Evolutionary conservation across 2,888 invertebrate species (phyloP).

Genomic region (Heteromurus nitidus): DNA sequence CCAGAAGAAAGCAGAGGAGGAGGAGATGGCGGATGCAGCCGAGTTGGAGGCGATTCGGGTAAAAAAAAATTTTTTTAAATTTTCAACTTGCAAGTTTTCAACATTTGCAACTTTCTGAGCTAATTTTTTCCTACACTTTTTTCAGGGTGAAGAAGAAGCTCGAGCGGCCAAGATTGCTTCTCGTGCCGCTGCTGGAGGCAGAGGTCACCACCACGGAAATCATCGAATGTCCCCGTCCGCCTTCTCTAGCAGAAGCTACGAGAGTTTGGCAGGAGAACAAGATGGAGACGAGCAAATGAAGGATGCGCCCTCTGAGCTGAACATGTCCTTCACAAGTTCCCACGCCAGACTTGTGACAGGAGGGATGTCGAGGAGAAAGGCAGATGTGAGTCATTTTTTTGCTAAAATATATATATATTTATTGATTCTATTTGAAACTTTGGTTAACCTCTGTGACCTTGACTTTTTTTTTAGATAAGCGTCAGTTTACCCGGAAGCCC

Average conservation of each 20-base stretch:
- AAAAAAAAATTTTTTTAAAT: too few species aligned
- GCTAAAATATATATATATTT: neutral
- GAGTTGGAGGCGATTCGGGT: conserved; percentile 88
- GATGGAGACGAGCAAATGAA: neutral
- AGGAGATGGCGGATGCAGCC: conserved; percentile 85
- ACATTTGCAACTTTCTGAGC: too few species aligned
- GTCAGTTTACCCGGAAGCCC: conserved; percentile 97
- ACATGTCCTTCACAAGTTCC: neutral
- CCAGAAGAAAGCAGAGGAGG: conserved; percentile 97
- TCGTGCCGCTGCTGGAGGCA: neutral
- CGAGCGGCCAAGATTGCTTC: neutral
- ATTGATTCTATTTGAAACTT: neutral
- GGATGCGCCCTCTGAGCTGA: neutral
- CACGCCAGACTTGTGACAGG: neutral
- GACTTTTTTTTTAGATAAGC: conserved; percentile 83
- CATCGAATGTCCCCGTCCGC: conserved; percentile 77
- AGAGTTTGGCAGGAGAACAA: neutral
- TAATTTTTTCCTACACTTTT: too few species aligned
- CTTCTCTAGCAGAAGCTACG: neutral
- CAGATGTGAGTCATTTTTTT: too few species aligned
- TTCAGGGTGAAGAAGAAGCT: conserved; percentile 12
- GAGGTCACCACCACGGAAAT: neutral
- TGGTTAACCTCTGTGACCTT: neutral
- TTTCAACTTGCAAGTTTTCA: too few species aligned
- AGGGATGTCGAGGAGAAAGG: conserved; percentile 76